Base-by-base conservation (phyloP, 2,797 vertebrate species). In the Alosa sapidissima region DNA sequence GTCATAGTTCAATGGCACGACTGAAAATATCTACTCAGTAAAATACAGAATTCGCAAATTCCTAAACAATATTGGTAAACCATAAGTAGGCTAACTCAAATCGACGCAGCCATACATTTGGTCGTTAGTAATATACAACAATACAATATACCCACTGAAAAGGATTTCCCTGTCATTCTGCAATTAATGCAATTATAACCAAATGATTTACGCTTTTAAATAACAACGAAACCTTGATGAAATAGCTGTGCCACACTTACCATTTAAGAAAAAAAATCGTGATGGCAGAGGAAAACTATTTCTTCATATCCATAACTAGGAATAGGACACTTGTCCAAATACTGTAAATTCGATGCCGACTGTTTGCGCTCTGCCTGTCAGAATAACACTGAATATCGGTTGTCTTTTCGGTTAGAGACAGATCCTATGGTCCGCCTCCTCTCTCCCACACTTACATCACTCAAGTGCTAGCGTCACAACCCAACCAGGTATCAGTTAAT, bases 401-500 rank as follows among this genome's bases (percentile, higher is more conserved):
- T 47, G 72, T 36, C 72, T 78, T 45, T 78, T 78, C 72, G 72
- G 72, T 78, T 21, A 78, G 72, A 78, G 5, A 78, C 72, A 78
- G 72, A 78, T 45, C 41, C 72, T 47, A 14, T 47, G 72, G 41
- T 47, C 72, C 72, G 72, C 72, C 72, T 78, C 68, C 68, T 72
- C 65, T 36, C 65, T 78, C 41, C 36, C 36, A 78, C 36, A 78
- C 60, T 65, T 78, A 47, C 72, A 78, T 78, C 72, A 47, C 41
- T 78, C 36, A 21, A 65, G 84, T 81, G 41, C 65, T 65, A 86
- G 84, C 89, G 87, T 90, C 94, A 95, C 93, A 92, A 93, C 88
- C 92, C 91, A 88, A 91, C 91, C 89, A 91, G 92, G 91, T 91
- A 91, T 91, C 83, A 89, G 90, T 89, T 92, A 92, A 92, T 89